Base-by-base conservation (phyloP, 2,888 invertebrate genomes). In the Lepetodrilus schrolli region DNA sequence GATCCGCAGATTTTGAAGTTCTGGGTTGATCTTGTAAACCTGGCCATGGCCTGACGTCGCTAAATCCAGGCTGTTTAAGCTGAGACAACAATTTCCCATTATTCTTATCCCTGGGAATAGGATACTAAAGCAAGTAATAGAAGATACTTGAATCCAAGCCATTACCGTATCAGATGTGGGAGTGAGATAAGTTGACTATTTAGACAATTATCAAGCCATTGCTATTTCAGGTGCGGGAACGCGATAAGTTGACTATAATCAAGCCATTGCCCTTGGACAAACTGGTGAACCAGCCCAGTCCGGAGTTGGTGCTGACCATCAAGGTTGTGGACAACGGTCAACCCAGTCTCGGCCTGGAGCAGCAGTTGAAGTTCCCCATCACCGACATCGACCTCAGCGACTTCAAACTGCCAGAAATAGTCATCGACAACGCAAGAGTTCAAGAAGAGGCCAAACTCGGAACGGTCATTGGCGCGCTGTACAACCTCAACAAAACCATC, bases 251-350 rank as follows among this genome's bases (percentile, higher is more conserved):
- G 21, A 43, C 72, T 5, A 38, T 83, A 51, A 74, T 65, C 10
- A 30, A 71, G n/a, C 4, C 68, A 0, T 74, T 84, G 23, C 82
- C 84, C 4, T 4, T 47, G 23, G 66, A 68, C 5, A 21, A 43
- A 23, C 37, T 75, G 7, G 66, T 82, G 8, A 73, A 78, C 30
- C 71, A 66, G 21, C 58, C 74, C 4, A 74, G 74, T 58, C 83
- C 83, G 4, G 75, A 76, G 21, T 26, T 84, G 4, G 70, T 48
- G n/a, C 72, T 84, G 17, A 79, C 73, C 2, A 26, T 84, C 8
- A 72, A 51, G 26, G 83, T 78, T 0, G 75, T 79, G 13, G 84
- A 84, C 71, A 84, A 76, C 73, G 83, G 83, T 0, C 72, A 78
- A 21, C 82, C 82, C 1, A 34, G 73, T 17, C 49, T 80, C 23